Conservation (phyloP, 2,888 invertebrate species). For the Coenonympha arcania region DNA sequence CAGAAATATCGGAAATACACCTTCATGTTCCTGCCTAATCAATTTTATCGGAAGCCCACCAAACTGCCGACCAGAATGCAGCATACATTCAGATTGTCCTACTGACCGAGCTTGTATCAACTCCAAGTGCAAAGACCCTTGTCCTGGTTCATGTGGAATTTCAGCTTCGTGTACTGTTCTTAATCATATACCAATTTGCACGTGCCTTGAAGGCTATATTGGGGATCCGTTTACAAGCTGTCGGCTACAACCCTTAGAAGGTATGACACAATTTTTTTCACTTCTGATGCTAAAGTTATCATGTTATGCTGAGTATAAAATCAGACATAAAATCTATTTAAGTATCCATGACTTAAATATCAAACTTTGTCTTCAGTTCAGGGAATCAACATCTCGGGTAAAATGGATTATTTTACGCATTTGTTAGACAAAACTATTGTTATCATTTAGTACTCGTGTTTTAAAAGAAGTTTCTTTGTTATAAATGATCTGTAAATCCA, state of each 20-base stretch:
- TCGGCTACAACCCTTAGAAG: slow-evolving; percentile 66
- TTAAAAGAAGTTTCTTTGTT: too few species aligned
- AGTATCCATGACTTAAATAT: too few species aligned
- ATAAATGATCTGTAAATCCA: too few species aligned
- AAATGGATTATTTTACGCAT: too few species aligned
- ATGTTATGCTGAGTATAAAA: too few species aligned
- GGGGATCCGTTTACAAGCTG: slow-evolving; percentile 83
- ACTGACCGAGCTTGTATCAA: slow-evolving; percentile 83
- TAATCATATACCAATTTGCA: slow-evolving; percentile 84
- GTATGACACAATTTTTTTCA: slow-evolving; percentile 42
- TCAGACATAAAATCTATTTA: too few species aligned
- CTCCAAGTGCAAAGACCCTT: slow-evolving; percentile 83
- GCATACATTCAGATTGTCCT: slow-evolving; percentile 82
- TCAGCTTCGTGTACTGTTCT: slow-evolving; percentile 77
- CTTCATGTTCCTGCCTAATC: slow-evolving; percentile 78
- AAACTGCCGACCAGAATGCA: slow-evolving; percentile 80
- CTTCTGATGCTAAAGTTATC: too few species aligned
- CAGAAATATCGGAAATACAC: slow-evolving; percentile 71
- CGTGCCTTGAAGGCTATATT: slow-evolving; percentile 79
- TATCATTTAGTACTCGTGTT: too few species aligned
- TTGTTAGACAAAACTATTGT: too few species aligned
- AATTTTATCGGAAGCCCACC: slow-evolving; percentile 82
- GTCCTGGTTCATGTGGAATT: slow-evolving; percentile 82
- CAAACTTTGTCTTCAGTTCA: too few species aligned
- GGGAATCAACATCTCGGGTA: too few species aligned